Evolutionary conservation across 2,113 vertebrate genomes (phyloP), one percentile per base, ranked within the genome.

Genomic region (Bothrops jararaca): DNA sequence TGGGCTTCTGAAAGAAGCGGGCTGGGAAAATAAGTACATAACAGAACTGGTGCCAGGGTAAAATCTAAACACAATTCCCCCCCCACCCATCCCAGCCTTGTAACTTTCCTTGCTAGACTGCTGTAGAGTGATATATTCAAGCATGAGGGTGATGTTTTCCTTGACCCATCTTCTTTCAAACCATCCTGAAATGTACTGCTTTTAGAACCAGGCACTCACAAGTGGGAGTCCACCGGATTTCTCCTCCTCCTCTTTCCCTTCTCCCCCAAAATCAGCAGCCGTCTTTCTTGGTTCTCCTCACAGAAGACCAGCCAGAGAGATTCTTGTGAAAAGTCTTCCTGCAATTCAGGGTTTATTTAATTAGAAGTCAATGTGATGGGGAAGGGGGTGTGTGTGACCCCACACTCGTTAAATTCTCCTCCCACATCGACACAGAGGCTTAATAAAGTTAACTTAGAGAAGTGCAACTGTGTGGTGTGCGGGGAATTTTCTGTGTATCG

Each of bases 381-480:
- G 69, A 1, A 69, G 18, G 34, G 6, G 18, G 6, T 3, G 18
- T 22, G 6, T 3, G 18, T 22, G 18, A 39, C 13, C n/a, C 34
- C 69, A 39, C 15, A 1, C 34, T 6, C 34, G 6, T 80, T 80
- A 39, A 80, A 39, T 39, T 39, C 18, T 80, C 29, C 58, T 1
- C 69, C 34, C n/a, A 18, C n/a, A 2, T 39, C 1, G 15, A 80
- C 69, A 8, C 69, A 39, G 5, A 80, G 15, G 69, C 34, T 80
- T 80, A 80, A 39, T 80, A 39, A 80, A 39, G 34, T 80, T 80
- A 80, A 80, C n/a, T 39, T 15, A 39, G n/a, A n/a, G 60, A n/a
- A 4, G 60, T 26, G 3, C 9, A 3, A 1, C 4, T 11, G 12
- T 2, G 1, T 5, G n/a, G 69, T 3, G 69, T 2, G 18, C 4